Evolutionary conservation across 2,113 vertebrate genomes (phyloP).

Genomic region (Pygoscelis adeliae): DNA sequence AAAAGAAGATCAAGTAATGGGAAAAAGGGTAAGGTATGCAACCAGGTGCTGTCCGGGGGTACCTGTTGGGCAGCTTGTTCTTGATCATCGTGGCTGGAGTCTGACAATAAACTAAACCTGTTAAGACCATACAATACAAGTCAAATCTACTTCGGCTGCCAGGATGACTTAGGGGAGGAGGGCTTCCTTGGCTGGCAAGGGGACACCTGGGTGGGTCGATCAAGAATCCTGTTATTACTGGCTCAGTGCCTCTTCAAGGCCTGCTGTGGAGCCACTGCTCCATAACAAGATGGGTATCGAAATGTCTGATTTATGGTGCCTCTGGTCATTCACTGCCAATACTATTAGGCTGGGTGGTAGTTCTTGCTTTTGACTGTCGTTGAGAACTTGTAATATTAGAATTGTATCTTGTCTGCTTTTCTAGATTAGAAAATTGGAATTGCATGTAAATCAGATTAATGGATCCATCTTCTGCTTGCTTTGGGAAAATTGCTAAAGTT

Average conservation of each 20-base stretch:
- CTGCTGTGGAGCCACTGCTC: not conserved
- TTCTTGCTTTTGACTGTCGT: not conserved
- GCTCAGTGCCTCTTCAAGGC: not conserved
- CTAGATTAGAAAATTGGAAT: not conserved
- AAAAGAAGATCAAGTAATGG: not conserved
- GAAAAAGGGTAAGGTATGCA: not conserved
- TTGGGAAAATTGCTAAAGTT: not conserved
- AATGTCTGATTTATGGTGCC: not conserved
- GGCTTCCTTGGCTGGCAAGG: not conserved
- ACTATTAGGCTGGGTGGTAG: not conserved
- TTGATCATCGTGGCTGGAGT: not conserved
- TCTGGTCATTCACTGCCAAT: not conserved
- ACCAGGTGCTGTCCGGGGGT: not conserved
- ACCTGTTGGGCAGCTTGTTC: not conserved
- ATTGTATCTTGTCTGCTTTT: not conserved
- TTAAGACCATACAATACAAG: not conserved
- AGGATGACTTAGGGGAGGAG: not conserved
- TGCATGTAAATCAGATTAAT: not conserved
- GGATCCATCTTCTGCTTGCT: not conserved
- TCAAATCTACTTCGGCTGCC: not conserved
- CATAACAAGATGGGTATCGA: fast-evolving
- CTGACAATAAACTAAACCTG: not conserved
- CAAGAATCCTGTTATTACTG: not conserved
- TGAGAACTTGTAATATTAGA: not conserved
- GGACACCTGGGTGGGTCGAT: too few species aligned